Evolutionary conservation across 2,888 invertebrate species (phyloP), one percentile per base, ranked within the genome.

Genomic region (Tubulanus polymorphus): DNA sequence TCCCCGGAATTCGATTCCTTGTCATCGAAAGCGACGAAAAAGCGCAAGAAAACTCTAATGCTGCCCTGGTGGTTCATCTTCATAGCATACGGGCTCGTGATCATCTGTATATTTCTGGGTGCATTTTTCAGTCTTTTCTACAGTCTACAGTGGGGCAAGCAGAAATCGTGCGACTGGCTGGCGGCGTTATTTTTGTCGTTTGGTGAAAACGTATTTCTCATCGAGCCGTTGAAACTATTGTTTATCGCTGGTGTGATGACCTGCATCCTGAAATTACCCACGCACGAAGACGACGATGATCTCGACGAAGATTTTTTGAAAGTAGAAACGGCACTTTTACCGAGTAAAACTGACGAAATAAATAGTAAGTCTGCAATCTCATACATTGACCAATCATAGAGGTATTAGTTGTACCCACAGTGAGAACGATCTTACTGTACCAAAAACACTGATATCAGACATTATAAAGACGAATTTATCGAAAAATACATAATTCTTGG

Each of bases 101-200:
- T 73, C 1, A 27, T 65, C 2, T 66, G 68, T n/a, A 72, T 79
- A 32, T 47, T 55, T 6, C 64, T 66, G 1, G 71, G 74, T 0
- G 67, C 72, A 18, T 74, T 77, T 64, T 77, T 79, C 63, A 69
- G 74, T 12, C 68, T 73, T 64, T 64, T 73, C n/a, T 78, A 76
- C 62, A 75, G 74, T 25, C 63, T 79, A 25, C 61, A 69, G 56
- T 78, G 77, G 64, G 76, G 77, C 3, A 70, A 74, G 47, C 68
- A 63, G n/a, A 72, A 71, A 37, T 70, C 75, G 1, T 65, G 66
- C 2, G 66, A 75, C 51, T 78, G 78, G 76, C 63, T 78, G 8
- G 62, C 60, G 20, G 51, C 62, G 0, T 53, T 63, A 29, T 41
- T 57, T 6, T 15, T 63, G 26, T 49, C 53, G 26, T 48, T 58